These are phyloP conservation scores for Enteromius thamalakanensis DNA, from an alignment of 2,797 vertebrate genomes.

Conservation along the genomic window DNA sequence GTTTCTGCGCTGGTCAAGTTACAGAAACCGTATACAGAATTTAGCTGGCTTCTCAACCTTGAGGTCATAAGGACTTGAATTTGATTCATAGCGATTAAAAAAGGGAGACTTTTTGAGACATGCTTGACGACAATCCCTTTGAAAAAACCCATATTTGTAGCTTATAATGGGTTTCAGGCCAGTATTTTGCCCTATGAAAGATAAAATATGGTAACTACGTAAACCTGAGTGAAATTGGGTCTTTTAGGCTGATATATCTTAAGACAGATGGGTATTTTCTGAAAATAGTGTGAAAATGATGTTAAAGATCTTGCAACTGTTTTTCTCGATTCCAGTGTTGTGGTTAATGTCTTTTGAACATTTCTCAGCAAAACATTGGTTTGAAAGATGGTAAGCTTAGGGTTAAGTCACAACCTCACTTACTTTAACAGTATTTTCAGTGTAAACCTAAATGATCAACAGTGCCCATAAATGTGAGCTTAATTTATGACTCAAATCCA, in stretches of 20 bases:
- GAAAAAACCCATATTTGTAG: slow-evolving; percentile 27
- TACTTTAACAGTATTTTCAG: slow-evolving; percentile 21
- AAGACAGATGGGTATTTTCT: slow-evolving; percentile 3
- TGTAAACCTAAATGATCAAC: not conserved
- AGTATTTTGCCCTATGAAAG: slow-evolving; percentile 39
- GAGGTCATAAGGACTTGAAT: slow-evolving; percentile 63
- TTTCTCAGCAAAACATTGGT: slow-evolving; percentile 23
- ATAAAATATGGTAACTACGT: not conserved
- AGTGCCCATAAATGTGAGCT: slow-evolving; percentile 27
- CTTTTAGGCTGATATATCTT: not conserved
- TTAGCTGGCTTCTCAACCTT: not conserved
- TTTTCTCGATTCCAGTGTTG: not conserved
- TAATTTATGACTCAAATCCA: slow-evolving; percentile 23
- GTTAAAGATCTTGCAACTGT: not conserved
- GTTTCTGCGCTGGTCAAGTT: slow-evolving; percentile 22
- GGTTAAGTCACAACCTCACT: slow-evolving; percentile 2
- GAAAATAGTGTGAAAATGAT: not conserved
- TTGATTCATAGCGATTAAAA: slow-evolving; percentile 54
- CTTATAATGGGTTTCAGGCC: slow-evolving; percentile 31
- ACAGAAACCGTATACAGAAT: not conserved
- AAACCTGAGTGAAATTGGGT: not conserved
- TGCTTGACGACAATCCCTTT: slow-evolving; percentile 51
- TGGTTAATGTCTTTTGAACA: slow-evolving; percentile 3
- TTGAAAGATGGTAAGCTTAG: not conserved
- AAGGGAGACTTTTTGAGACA: slow-evolving; percentile 54